Percentiles rank a stretch among this genome's conserved stretches.
Conservation (phyloP, 2,888 invertebrate genomes). For the Anthrax anthrax region DNA sequence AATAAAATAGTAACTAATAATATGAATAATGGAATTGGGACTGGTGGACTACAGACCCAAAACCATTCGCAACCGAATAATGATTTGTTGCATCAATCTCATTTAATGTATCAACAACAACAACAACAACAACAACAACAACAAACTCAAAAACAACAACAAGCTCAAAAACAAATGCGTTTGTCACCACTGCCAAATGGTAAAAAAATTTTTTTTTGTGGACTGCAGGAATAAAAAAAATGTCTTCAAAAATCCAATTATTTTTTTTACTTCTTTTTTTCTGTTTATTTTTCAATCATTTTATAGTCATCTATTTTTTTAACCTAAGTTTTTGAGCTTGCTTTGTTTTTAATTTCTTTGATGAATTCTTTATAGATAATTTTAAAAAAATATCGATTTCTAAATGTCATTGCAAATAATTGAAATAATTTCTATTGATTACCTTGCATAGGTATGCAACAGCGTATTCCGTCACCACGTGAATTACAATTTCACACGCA, state of each 20-base stretch:
- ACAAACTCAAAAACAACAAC: conserved; percentile 17
- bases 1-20: neutral
- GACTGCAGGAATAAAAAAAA: too few species aligned
- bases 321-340: conserved; percentile 5
- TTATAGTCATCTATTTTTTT: too few species aligned
- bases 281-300: too few species aligned
- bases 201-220: too few species aligned
- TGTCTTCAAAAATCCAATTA: too few species aligned
- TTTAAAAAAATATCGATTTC: neutral
- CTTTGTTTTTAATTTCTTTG: neutral
- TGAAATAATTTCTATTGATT: conserved; percentile 27
- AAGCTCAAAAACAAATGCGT: conserved; percentile 39
- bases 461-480: conserved; percentile 66
- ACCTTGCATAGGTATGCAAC: conserved; percentile 46
- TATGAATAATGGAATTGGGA: neutral
- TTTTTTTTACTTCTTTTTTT: too few species aligned
- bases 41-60: neutral
- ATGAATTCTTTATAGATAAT: neutral
- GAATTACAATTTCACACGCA: conserved; percentile 76
- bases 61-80: neutral
- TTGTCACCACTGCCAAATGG: conserved; percentile 50
- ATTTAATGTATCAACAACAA: conserved; percentile 1
- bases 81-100: neutral
- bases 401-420: conserved; percentile 6
- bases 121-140: conserved; percentile 21